Evolutionary conservation across 1,140 invertebrate genomes (phyloP).

Genomic region (Heliconius eleuchia): DNA sequence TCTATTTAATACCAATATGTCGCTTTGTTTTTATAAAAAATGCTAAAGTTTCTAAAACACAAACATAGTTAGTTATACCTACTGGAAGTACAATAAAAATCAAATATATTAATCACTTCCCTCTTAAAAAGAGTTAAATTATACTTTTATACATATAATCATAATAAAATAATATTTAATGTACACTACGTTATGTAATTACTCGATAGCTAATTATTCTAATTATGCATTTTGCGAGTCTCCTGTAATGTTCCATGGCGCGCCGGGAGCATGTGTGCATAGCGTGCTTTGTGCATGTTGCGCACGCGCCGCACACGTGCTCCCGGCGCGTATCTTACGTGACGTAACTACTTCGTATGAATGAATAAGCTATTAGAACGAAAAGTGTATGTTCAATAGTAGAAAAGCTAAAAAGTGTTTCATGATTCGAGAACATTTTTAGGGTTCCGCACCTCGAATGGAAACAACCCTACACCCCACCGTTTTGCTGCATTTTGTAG

Average conservation of each 20-base stretch:
- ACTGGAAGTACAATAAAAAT: too few relatives aligned
- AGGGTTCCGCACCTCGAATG: too few relatives aligned
- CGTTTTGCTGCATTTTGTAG: too few relatives aligned
- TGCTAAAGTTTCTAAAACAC: too few relatives aligned
- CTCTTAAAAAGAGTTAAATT: too few relatives aligned
- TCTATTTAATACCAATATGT: too few relatives aligned
- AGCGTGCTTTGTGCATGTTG: conserved; percentile 56
- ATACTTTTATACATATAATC: not conserved
- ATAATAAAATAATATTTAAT: not conserved
- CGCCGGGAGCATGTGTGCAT: conserved; percentile 31
- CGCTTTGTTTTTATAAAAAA: too few relatives aligned
- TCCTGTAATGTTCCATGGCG: not conserved
- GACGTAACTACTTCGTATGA: conserved; percentile 4
- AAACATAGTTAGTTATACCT: too few relatives aligned
- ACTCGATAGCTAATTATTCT: not conserved
- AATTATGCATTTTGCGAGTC: conserved; percentile 7
- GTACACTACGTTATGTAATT: not conserved
- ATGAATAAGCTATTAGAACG: not conserved
- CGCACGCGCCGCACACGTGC: conserved; percentile 55
- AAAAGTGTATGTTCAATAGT: not conserved
- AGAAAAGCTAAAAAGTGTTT: too few relatives aligned
- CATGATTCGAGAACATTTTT: too few relatives aligned
- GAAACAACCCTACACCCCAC: too few relatives aligned
- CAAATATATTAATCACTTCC: too few relatives aligned
- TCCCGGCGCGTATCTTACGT: not conserved